These are phyloP conservation scores for Agonopterix alstromeriana DNA, from an alignment of 2,888 invertebrate species.

Conservation along the genomic window DNA sequence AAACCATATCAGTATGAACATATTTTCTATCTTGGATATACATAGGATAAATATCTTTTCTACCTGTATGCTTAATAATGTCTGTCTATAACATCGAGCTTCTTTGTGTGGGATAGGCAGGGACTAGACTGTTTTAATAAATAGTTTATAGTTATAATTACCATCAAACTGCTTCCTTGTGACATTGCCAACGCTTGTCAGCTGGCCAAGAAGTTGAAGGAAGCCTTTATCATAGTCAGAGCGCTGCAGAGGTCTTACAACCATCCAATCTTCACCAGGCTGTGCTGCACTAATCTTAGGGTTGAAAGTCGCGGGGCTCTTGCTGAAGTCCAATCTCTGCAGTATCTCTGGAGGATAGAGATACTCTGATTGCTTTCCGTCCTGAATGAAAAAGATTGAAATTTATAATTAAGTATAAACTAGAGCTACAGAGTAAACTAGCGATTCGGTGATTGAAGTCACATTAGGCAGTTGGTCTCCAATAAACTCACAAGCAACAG, in stretches of 20 bases:
- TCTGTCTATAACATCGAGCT: too few relatives aligned
- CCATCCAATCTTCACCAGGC: slow-evolving; percentile 85
- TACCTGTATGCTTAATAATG: not conserved
- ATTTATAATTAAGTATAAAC: too few relatives aligned
- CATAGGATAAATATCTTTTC: too few relatives aligned
- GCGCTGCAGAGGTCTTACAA: slow-evolving; percentile 86
- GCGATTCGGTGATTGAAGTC: too few relatives aligned
- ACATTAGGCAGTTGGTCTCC: too few relatives aligned
- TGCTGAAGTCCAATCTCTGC: slow-evolving; percentile 79
- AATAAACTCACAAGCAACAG: too few relatives aligned
- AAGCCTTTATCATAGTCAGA: slow-evolving; percentile 92
- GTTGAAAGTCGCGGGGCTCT: slow-evolving; percentile 79
- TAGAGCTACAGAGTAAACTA: too few relatives aligned
- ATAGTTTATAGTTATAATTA: slow-evolving; percentile 32
- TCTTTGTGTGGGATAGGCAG: too few relatives aligned
- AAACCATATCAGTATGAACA: too few relatives aligned
- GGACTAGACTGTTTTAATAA: not conserved
- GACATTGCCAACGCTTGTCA: slow-evolving; percentile 91
- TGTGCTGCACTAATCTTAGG: slow-evolving; percentile 81
- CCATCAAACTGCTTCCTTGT: slow-evolving; percentile 87
- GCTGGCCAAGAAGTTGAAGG: slow-evolving; percentile 85
- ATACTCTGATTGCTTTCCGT: slow-evolving; percentile 57
- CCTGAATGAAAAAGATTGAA: slow-evolving; percentile 35
- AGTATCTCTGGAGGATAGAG: slow-evolving; percentile 83
- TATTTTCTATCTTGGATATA: too few relatives aligned